Evolutionary conservation across 2,797 vertebrate genomes (phyloP), one percentile per base, ranked within the genome.

Genomic region (Poeciliopsis infans): DNA sequence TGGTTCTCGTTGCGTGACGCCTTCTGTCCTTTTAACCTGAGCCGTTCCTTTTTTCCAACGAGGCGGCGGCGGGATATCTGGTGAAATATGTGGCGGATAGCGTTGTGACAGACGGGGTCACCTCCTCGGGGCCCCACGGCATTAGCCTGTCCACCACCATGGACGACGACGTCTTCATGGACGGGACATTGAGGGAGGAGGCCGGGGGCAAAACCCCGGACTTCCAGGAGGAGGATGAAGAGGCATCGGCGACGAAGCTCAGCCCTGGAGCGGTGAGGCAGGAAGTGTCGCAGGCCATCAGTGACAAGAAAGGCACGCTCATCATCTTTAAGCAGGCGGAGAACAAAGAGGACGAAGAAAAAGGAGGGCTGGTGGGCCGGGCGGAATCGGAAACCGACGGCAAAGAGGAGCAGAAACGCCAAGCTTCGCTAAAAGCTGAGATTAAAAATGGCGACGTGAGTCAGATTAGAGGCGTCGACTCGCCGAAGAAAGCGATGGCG

Each of bases 281-380:
- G 74, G 96, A 97, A 91, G 95, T 97, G 86, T 94, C 96, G 79
- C 95, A 96, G 88, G 93, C 91, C 93, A 91, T 83, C 91, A 90
- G n/a, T 76, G 96, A 97, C 85, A 96, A 95, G 86, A 93, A 88
- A 79, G 94, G 94, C 45, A 91, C 93, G 8, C 94, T 98, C 83
- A 94, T 97, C 23, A 96, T 97, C 85, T 94, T 97, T 91, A 96
- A 96, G 88, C 97, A 98, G 77, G 89, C 95, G 0, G 96, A 96
- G 25, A 92, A 92, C 43, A 86, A 79, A 83, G 66, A 10, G 0
- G 79, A 36, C 28, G 49, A 74, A 49, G 80, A 83, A 36, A 77
- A 80, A n/a, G 83, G 79, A 15, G 83, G 82, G 68, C 16, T 43
- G 20, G 12, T 13, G 6, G 55, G 72, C 70, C 72, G 74, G 2